Conservation (phyloP, 1,140 invertebrate species). For the Drosophila insularis region DNA sequence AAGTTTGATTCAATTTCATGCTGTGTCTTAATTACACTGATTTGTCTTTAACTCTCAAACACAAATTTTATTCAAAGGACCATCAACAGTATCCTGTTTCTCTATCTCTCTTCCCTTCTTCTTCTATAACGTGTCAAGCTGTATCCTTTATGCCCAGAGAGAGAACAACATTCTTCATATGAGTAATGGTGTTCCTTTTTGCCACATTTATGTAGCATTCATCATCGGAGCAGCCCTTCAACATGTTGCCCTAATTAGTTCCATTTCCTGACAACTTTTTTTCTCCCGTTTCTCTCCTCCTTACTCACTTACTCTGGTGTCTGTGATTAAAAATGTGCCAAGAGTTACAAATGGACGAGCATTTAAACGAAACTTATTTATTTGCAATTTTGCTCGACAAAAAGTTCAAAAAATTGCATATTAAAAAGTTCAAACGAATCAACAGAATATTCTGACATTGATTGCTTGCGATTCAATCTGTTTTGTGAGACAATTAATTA, state of each 20-base stretch:
- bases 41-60: conserved; percentile 1
- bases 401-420: not conserved
- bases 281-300: not conserved
- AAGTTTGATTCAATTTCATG: conserved; percentile 3
- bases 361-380: conserved; percentile 40
- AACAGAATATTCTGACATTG: not conserved
- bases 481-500: conserved; percentile 15
- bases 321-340: conserved; percentile 50
- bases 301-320: not conserved
- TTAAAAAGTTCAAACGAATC: conserved; percentile 2
- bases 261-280: conserved; percentile 23
- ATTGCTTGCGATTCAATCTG: conserved; percentile 3
- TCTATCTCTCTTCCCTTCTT: too few relatives aligned
- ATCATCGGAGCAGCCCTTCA: conserved; percentile 52
- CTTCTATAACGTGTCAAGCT: conserved; percentile 6
- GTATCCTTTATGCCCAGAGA: conserved; percentile 20
- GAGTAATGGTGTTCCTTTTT: conserved; percentile 53
- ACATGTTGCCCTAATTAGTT: conserved; percentile 71
- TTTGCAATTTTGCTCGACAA: conserved; percentile 8
- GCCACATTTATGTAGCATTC: conserved; percentile 53
- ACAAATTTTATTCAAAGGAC: conserved; percentile 1
- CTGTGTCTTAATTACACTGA: conserved; percentile 9
- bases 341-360: conserved; percentile 32
- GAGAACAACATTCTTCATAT: conserved; percentile 20
- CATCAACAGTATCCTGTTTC: conserved; percentile 8